Percentiles rank a stretch among this genome's conserved stretches.
phyloP scores from a whole-genome alignment of 2,888 invertebrate genomes.

The Pheosia tremula region DNA sequence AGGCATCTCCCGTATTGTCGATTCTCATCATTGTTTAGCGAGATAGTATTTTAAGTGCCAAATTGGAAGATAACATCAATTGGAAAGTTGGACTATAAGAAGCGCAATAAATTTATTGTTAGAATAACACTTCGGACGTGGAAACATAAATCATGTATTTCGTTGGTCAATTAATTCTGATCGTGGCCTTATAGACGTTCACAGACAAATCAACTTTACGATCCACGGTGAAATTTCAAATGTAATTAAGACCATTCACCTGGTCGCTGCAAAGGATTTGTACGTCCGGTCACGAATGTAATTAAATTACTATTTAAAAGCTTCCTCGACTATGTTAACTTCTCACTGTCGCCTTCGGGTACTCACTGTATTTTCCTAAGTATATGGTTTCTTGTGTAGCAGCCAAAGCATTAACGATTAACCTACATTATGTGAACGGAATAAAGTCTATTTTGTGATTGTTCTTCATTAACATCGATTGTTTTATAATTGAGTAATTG shows the following conservation, averaged over 20 bases:
- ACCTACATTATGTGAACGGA: too few relatives aligned
- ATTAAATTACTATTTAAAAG: constrained; percentile 52
- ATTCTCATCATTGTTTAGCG: constrained; percentile 25
- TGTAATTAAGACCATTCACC: constrained; percentile 50
- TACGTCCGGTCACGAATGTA: constrained; percentile 55
- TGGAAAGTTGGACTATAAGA: constrained; percentile 25
- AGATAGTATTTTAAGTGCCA: constrained; percentile 1
- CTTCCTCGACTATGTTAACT: constrained; percentile 39
- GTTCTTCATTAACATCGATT: too few relatives aligned
- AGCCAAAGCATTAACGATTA: too few relatives aligned
- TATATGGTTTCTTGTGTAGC: constrained; percentile 39
- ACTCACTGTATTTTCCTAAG: constrained; percentile 30
- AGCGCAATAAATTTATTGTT: constrained; percentile 11
- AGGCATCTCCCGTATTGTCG: constrained; percentile 13
- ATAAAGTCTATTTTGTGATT: too few relatives aligned
- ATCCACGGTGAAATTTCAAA: constrained; percentile 46
- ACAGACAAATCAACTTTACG: constrained; percentile 20
- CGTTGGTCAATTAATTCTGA: constrained; percentile 25
- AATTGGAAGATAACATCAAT: constrained; percentile 29
- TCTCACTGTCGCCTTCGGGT: constrained; percentile 26
- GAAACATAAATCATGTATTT: constrained; percentile 20
- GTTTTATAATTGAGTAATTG: too few relatives aligned
- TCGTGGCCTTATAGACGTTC: constrained; percentile 22
- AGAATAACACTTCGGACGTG: constrained; percentile 8
- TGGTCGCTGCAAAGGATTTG: constrained; percentile 43